A percentile compares a stretch with the other conserved stretches of the same genome.
Evolutionary conservation across 2,888 invertebrate genomes (phyloP).

Genomic region (Spisula solida): DNA sequence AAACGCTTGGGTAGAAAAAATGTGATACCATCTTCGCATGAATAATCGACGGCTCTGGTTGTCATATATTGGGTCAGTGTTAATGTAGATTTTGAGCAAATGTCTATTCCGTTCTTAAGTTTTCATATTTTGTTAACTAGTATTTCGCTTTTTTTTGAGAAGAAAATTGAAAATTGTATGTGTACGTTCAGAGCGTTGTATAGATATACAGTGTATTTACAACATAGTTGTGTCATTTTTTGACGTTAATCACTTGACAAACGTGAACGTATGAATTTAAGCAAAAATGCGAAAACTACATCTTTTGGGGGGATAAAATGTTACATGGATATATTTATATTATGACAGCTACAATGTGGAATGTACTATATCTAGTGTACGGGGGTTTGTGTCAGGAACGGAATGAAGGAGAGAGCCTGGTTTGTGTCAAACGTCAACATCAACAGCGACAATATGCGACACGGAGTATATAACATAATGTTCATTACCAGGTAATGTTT

Average conservation of each 20-base stretch:
- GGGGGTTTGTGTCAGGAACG: neutral
- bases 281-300: neutral
- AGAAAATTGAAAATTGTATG: too few relatives aligned
- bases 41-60: slow-evolving; percentile 15
- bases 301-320: slow-evolving; percentile 14
- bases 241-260: neutral
- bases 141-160: too few relatives aligned
- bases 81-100: neutral
- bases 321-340: neutral
- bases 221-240: neutral
- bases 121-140: too few relatives aligned
- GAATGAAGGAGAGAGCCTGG: neutral
- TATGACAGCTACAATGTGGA: neutral
- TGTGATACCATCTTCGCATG: slow-evolving; percentile 31
- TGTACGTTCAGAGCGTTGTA: too few relatives aligned
- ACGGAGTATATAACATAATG: neutral
- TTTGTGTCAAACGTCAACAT: neutral
- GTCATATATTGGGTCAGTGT: slow-evolving; percentile 33
- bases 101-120: neutral
- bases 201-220: too few relatives aligned
- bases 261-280: neutral
- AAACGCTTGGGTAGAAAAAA: slow-evolving; percentile 44
- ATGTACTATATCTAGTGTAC: too few relatives aligned
- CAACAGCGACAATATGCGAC: neutral
- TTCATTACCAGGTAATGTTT: neutral